Evolutionary conservation across 2,113 vertebrate genomes (phyloP), one percentile per base, ranked within the genome.

Genomic region (Dasyornis broadbenti): DNA sequence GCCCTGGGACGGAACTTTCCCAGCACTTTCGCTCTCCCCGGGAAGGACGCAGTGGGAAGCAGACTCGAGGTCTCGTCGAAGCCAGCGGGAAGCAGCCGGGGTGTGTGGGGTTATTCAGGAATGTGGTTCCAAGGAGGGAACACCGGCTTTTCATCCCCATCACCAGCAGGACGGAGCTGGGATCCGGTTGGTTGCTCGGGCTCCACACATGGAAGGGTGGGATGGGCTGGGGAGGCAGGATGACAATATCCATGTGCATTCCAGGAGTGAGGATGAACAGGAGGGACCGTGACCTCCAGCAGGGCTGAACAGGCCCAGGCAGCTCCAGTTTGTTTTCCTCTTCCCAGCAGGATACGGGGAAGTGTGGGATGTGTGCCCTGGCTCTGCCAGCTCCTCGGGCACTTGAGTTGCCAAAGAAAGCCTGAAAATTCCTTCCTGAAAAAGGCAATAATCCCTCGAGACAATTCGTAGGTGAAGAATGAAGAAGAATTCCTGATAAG

Each of bases 1-100:
- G 71, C 86, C 94, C 93, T 82, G 85, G 90, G 95, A 95, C 89
- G 83, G 20, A 78, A 81, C 96, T 91, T 95, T 92, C 57, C 92
- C 87, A 82, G 69, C 66, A 90, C 95, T 97, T 94, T 60, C 68
- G 68, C 77, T 95, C 95, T 96, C 83, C 64, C 37, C 22, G 30
- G 35, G 85, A 81, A 92, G 90, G 85, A 69, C 57, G 69, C 0
- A 0, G 83, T 12, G 39, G 83, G 73, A 82, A 75, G 92, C 85
- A 94, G 96, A 92, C n/a, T 39, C 54, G 90, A 93, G 80, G 77
- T 82, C 80, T 93, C 17, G 28, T 52, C 31, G 6, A 68, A 92
- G 73, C 22, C 81, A 68, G 86, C 6, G 9, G 96, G 95, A 94
- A 88, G 76, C 14, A 37, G 19, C 11, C 0, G 6, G 27, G 4